Evolutionary conservation across 30 jellyfish, hydroid and myxozoan genomes (phyloP), one percentile per base, ranked within the genome.

Genomic region (Turritopsis dohrnii): DNA sequence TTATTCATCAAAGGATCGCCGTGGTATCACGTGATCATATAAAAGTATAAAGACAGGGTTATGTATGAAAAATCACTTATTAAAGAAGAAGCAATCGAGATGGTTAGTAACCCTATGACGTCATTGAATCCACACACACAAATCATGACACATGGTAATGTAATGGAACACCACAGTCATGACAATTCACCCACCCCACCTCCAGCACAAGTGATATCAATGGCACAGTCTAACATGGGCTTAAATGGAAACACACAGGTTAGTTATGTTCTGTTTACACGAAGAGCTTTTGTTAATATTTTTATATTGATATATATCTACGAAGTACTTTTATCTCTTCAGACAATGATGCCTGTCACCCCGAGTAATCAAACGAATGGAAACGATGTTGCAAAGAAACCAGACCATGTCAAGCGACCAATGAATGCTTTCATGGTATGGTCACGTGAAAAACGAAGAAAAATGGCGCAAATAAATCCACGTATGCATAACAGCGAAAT

Each of bases 371-470:
- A 69, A 27, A 7, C 77, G 23, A 69, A 69, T 21, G 77, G 77
- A 9, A 13, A 5, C 60, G 77, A 69, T 19, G 77, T 9, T 7
- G 22, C 16, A 7, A 81, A 65, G 75, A 89, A 89, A 52, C 92
- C 83, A 29, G 97, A 90, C 20, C 99, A 95, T 69, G 97, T 95
- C 13, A 95, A 95, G 79, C 92, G 99, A 41, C 99, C 99, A 16
- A 95, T 95, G 99, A 95, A 95, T 85, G 99, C 99, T 0, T 95
- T 95, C 73, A 95, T 95, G 99, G 99, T 95, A 5, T 95, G 99
- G 99, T 89, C 97, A 28, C 89, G 97, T 29, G 97, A 90, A 66
- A 52, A 94, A 29, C 75, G 99, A 86, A 83, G 96, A 79, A 90
- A 90, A 80, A 95, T 95, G 97, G 96, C 99, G 1, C 96, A 88